Evolutionary conservation across 1,140 invertebrate genomes (phyloP).

Genomic region (Lepidurus apus): DNA sequence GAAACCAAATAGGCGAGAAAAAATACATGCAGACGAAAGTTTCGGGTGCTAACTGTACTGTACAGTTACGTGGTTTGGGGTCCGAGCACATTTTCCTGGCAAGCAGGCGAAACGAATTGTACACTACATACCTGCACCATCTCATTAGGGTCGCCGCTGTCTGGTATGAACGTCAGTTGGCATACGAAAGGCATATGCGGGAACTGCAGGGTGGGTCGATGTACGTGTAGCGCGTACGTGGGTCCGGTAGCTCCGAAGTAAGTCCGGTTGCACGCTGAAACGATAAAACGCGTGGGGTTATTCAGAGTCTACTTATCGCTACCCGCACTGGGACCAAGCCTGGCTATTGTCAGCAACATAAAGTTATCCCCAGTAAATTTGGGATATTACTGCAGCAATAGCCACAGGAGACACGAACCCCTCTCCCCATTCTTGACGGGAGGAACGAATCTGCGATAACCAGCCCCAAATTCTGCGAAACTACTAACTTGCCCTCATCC

Average conservation of each 20-base stretch:
- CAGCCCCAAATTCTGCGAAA: too few relatives aligned
- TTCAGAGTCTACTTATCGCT: too few relatives aligned
- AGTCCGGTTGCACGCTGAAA: slow-evolving; percentile 73
- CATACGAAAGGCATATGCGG: slow-evolving; percentile 58
- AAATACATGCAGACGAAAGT: neutral
- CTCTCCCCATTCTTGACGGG: too few relatives aligned
- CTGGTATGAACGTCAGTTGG: slow-evolving; percentile 71
- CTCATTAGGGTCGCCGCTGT: slow-evolving; percentile 62
- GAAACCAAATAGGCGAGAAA: slow-evolving; percentile 1
- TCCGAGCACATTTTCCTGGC: too few relatives aligned
- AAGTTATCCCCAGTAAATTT: neutral
- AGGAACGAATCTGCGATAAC: too few relatives aligned
- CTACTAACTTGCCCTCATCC: too few relatives aligned
- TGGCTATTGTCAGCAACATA: too few relatives aligned
- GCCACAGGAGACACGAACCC: neutral
- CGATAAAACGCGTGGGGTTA: neutral
- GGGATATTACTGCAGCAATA: neutral
- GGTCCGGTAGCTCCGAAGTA: slow-evolving; percentile 71
- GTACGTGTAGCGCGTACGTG: slow-evolving; percentile 68
- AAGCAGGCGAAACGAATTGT: neutral
- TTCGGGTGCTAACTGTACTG: too few relatives aligned
- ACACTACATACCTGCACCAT: slow-evolving; percentile 61
- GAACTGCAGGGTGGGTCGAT: slow-evolving; percentile 55
- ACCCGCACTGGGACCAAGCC: too few relatives aligned
- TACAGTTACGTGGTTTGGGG: too few relatives aligned